Base-by-base conservation (phyloP, 2,113 vertebrate genomes). In the Pseudorhombus dupliciocellatus region DNA sequence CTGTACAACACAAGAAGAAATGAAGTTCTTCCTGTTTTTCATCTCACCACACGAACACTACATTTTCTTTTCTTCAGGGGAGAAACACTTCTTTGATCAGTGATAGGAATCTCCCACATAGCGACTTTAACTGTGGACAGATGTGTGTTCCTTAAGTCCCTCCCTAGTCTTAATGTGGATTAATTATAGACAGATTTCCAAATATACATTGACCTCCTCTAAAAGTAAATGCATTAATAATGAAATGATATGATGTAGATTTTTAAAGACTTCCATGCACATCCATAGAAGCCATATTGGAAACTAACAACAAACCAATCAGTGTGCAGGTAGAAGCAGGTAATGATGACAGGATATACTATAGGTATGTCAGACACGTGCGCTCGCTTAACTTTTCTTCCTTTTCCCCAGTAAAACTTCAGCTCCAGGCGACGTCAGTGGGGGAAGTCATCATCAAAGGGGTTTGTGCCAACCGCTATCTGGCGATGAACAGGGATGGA, bases 361-460 rank as follows among this genome's bases (percentile, higher is more conserved):
- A n/a, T n/a, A n/a, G n/a, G n/a, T n/a, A n/a, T n/a, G n/a, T n/a
- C n/a, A n/a, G n/a, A n/a, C n/a, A n/a, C n/a, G n/a, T n/a, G n/a
- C n/a, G n/a, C n/a, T n/a, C n/a, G n/a, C n/a, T n/a, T n/a, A 22
- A 11, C n/a, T 1, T 52, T 20, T 30, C 15, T 25, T 73, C 72
- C 58, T 2, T 18, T 15, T 66, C 68, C 16, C 11, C 80, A 99
- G 98, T 98, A 83, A 98, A 97, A 81, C 93, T 99, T 62, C 96
- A 98, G 22, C 94, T 99, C 22, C 98, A 99, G 89, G 97, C 97
- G 0, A 97, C 96, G 66, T 94, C 97, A 1, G 93, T 96, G 80
- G 97, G 98, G 31, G 96, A 98, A 44, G 95, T 99, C 69, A 94
- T 97, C 42, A 98, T 99, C 90, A 98, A 98, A 86, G 98, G 98